Conservation (phyloP, 2,888 invertebrate species). For the Protonemura montana region DNA sequence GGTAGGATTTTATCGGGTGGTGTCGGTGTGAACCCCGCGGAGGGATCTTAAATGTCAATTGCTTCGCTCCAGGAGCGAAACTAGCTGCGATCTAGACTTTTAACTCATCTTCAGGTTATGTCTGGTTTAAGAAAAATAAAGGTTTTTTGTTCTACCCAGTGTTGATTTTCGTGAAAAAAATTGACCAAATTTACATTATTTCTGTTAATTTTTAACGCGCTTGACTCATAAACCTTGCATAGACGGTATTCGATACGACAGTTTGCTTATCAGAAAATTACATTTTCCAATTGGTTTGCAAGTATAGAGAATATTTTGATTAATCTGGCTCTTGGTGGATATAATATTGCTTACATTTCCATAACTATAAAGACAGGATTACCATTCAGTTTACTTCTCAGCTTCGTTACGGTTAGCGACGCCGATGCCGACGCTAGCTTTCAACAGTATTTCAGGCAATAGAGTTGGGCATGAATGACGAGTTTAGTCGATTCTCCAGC, state of each 20-base stretch:
- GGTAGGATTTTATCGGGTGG: neutral
- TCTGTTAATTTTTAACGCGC: neutral
- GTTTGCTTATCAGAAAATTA: neutral
- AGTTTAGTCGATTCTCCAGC: neutral
- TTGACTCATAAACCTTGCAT: neutral
- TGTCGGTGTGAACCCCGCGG: no score
- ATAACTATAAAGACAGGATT: neutral
- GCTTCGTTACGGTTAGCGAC: neutral
- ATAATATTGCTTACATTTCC: constrained; percentile 12
- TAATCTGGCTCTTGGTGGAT: neutral
- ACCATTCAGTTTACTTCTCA: neutral
- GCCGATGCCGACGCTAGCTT: neutral
- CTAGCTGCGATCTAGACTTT: no score
- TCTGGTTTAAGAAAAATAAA: no score
- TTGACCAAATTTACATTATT: no score
- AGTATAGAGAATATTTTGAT: neutral
- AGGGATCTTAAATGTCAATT: no score
- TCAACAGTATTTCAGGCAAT: neutral
- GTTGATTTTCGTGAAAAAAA: no score
- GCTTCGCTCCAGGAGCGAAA: no score
- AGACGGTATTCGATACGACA: neutral
- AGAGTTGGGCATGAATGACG: neutral
- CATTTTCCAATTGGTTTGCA: neutral
- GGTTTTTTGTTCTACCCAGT: no score
- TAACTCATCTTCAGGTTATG: no score